Evolutionary conservation across 23 tunicate genomes (phyloP), one percentile per base, ranked within the genome.

Genomic region (Halocynthia roretzi): DNA sequence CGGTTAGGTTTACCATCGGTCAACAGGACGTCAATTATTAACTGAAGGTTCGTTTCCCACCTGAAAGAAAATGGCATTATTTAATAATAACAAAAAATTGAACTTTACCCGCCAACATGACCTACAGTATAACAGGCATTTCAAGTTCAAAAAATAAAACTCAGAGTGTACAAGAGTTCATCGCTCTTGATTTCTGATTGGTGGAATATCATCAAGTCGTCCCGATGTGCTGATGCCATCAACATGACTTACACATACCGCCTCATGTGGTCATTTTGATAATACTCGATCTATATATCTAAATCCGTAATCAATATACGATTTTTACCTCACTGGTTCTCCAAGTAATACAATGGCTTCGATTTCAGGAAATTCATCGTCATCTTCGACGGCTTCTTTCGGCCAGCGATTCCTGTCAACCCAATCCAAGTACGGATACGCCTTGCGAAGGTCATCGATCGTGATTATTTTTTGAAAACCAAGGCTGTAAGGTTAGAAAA

Each of bases 401-500:
- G 98, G 98, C 98, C 98, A 94, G 70, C 90, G 77, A 50, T 67
- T 67, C 10, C 98, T 84, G 64, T 94, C 98, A 12, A 94, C 98
- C 98, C 98, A 94, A 57, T 94, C 98, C 70, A 94, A 70, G 57
- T 94, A 94, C 6, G 98, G 98, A 75, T 88, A 87, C 14, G 98
- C 98, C 72, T 88, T 76, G 8, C 98, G 89, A 6, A 94, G 54
- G 19, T 89, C 90, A 23, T 94, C 95, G 18, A 91, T 91, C 15
- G 97, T 91, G 31, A 91, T 53, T 51, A 91, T 85, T 74, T 91
- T 91, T 19, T 76, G 77, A 79, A 91, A 91, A 65, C 97, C 97
- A 20, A 91, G 84, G 63, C 97, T 91, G 85, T 6, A 61, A 77
- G 23, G 14, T 10, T 17, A 51, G 10, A 44, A 20, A 31, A 0